Base-by-base conservation (phyloP, 2,888 invertebrate genomes). In the Leucoptera coffeella region DNA sequence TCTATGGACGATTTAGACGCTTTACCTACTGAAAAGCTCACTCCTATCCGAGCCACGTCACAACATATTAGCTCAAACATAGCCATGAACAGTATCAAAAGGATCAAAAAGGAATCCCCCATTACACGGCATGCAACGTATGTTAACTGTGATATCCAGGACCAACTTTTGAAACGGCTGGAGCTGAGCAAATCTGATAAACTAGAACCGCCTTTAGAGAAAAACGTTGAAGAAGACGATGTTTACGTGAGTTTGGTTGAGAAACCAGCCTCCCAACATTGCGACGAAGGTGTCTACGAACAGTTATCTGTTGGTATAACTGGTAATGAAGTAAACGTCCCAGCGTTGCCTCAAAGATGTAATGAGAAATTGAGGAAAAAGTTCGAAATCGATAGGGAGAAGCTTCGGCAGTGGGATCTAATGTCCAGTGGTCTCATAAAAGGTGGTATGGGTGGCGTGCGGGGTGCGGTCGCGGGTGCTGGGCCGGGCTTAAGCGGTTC, bases 361-460 rank as follows among this genome's bases (percentile, higher is more conserved):
- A 32, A 34, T 25, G 36, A 35, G 24, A 50, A 33, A 29, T 49
- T 41, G 32, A 58, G 47, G 40, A 73, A 40, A 58, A 73, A 72
- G 27, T 72, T 75, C 40, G 80, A 80, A 53, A 79, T 88, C 42
- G 89, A 89, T 64, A 78, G 89, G 41, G 89, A 89, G 62, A 88
- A 85, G 39, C 74, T 89, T 40, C 76, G 89, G 27, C 89, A 89
- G 47, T 89, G 89, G 89, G 89, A 89, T 62, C 76, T 88, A 42
- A 78, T 89, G 80, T 89, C 89, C 32, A 88, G 88, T 71, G 88
- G 80, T 36, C 69, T 82, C 40, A 77, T 80, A 75, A 79, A 64
- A 41, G 51, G 49, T 37, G 53, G 50, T 32, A 41, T 39, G 40
- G 55, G 56, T 39, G 51, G 57, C 44, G 61, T 59, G 57, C 56